phyloP scores from a whole-genome alignment of 2,888 invertebrate species.

The Dromius quadrimaculatus region DNA sequence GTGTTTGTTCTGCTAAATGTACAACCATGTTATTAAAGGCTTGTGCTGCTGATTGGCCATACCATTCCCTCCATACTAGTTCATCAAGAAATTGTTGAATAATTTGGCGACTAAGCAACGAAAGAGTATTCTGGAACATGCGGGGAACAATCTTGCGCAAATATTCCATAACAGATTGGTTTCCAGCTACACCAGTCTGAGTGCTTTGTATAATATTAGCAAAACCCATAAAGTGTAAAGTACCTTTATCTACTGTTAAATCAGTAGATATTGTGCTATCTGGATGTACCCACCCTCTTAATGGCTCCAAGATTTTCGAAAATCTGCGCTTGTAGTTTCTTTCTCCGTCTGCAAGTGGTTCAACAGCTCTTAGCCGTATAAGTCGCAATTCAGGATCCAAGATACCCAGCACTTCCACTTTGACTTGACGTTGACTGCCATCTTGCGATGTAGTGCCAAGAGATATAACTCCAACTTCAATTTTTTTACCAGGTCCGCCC shows the following conservation, averaged over 20 bases:
- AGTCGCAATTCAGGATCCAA: constrained; percentile 80
- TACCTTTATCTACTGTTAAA: constrained; percentile 84
- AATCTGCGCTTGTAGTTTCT: constrained; percentile 81
- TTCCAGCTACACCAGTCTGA: constrained; percentile 66
- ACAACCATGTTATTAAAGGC: constrained; percentile 85
- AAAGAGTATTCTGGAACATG: constrained; percentile 91
- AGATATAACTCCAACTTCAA: constrained; percentile 88
- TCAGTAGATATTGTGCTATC: constrained; percentile 84
- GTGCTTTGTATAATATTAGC: constrained; percentile 77
- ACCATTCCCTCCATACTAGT: constrained; percentile 89
- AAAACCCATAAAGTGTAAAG: constrained; percentile 83
- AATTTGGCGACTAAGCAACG: constrained; percentile 83
- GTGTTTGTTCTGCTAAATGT: constrained; percentile 85
- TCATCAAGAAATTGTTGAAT: constrained; percentile 93
- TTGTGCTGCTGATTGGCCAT: constrained; percentile 80
- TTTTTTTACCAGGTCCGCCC: constrained; percentile 78
- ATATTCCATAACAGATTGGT: constrained; percentile 83
- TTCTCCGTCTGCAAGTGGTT: constrained; percentile 83
- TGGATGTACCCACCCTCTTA: constrained; percentile 83
- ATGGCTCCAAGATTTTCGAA: constrained; percentile 84
- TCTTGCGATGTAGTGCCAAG: constrained; percentile 87
- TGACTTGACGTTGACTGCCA: constrained; percentile 76
- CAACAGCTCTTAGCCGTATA: constrained; percentile 84
- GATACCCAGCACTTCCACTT: constrained; percentile 89
- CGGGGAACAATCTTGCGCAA: constrained; percentile 86